Base-by-base conservation (phyloP, 2,888 invertebrate genomes). In the Drosophila diplacantha region DNA sequence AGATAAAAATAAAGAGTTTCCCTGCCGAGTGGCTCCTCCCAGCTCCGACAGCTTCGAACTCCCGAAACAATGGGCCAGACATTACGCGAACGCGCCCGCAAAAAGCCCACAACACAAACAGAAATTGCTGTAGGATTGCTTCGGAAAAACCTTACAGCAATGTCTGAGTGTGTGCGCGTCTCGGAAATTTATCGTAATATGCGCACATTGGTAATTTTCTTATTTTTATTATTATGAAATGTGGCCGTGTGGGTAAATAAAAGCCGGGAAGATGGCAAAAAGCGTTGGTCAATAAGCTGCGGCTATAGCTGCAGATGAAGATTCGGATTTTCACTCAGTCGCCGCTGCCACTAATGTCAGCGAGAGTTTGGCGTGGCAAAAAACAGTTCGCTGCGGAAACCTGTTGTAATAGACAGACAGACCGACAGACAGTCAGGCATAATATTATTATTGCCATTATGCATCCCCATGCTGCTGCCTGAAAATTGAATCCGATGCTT, bases 121-220 rank as follows among this genome's bases (percentile, higher is more conserved):
- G 41, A 53, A 59, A 68, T 59, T 29, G 66, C 59, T 60, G 51
- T 61, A 29, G 46, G 69, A 38, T 38, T 20, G 38, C 38, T 22
- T 20, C 56, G 69, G 69, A 69, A 69, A 69, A 69, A 58, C 69
- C 57, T 62, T 57, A 32, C 32, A 58, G 20, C 31, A 37, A n/a
- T n/a, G 7, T 5, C 35, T 22, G 9, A 3, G 20, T 52, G 41
- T 58, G 54, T 35, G 41, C 47, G 56, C 32, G 20, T 31, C 61
- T 60, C 53, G 63, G 54, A 71, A 80, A 74, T 81, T 75, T 79
- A 78, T 79, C 77, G 68, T 78, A 71, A 81, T 81, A 74, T 62
- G 66, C 75, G 81, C 73, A 71, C 79, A 81, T 81, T 75, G 75
- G 83, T 79, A 83, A 83, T 83, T 79, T 78, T 83, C 71, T 74